phyloP scores from a whole-genome alignment of 2,113 vertebrate genomes.

The Esox niger region DNA sequence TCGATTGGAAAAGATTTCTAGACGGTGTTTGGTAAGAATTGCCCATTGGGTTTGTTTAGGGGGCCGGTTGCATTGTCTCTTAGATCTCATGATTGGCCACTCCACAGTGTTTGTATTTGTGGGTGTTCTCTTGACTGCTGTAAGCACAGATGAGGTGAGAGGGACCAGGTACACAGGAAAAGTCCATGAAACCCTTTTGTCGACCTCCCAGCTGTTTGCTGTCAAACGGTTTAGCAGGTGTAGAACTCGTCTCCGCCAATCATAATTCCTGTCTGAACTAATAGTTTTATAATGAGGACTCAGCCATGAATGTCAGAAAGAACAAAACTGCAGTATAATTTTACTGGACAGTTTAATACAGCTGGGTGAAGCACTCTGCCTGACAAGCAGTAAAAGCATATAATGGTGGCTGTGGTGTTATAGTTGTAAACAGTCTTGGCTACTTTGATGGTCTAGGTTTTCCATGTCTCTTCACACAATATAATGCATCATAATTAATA shows the following conservation, averaged over 20 bases:
- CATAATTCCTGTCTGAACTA: background rate
- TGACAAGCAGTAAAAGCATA: background rate
- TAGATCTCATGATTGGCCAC: conserved; percentile 1
- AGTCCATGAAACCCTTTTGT: background rate
- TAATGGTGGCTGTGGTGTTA: conserved; percentile 16
- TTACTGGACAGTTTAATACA: conserved; percentile 14
- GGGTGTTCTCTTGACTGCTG: background rate
- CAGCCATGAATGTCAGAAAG: conserved; percentile 4
- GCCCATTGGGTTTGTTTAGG: background rate
- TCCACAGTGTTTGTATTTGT: background rate
- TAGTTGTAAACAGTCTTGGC: conserved; percentile 30
- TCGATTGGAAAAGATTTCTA: no score
- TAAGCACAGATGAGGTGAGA: conserved; percentile 5
- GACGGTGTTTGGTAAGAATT: conserved; percentile 10
- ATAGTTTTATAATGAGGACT: background rate
- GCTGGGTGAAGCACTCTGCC: conserved; percentile 6
- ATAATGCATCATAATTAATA: background rate
- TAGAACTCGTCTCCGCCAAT: background rate
- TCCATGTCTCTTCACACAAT: conserved; percentile 6
- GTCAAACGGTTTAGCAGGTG: background rate
- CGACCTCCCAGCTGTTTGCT: conserved; percentile 10
- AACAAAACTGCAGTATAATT: conserved; percentile 12
- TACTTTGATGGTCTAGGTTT: conserved; percentile 14
- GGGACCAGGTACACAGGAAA: conserved; percentile 1
- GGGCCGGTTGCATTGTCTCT: conserved; percentile 6